A percentile compares a stretch with the other conserved stretches of the same genome.
phyloP scores from a whole-genome alignment of 2,888 invertebrate genomes.

The Nipponacmea schrenckii region DNA sequence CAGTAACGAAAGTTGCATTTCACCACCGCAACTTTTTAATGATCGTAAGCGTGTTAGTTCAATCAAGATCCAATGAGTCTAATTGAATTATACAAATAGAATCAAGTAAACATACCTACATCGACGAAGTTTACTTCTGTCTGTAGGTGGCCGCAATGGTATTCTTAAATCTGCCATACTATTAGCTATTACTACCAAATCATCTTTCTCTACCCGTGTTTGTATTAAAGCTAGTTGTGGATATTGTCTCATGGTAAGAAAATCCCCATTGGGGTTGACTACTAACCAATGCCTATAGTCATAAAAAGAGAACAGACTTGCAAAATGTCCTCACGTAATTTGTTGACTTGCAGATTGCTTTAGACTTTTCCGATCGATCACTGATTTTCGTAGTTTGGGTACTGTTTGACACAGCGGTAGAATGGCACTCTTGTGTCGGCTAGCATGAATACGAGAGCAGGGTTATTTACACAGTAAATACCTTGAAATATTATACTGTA shows the following conservation, averaged over 20 bases:
- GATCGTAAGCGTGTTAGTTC: not conserved
- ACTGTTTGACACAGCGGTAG: no score
- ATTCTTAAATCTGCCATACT: constrained; percentile 41
- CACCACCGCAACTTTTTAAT: not conserved
- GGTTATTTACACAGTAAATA: not conserved
- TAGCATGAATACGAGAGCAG: not conserved
- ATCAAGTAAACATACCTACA: constrained; percentile 28
- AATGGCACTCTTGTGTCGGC: no score
- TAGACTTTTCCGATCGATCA: no score
- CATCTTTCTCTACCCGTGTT: constrained; percentile 33
- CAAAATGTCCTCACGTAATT: not conserved
- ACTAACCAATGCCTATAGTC: constrained; percentile 50
- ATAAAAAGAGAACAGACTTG: not conserved
- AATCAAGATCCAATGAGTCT: not conserved
- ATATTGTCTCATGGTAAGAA: constrained; percentile 45
- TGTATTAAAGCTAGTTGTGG: constrained; percentile 49
- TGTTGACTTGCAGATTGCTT: not conserved
- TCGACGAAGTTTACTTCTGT: constrained; percentile 19
- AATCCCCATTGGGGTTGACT: constrained; percentile 42
- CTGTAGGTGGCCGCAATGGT: constrained; percentile 27
- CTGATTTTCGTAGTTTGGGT: no score
- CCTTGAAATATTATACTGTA: no score
- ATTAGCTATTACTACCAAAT: constrained; percentile 46
- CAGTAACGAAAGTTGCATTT: no score
- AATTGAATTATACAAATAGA: not conserved